These are phyloP conservation scores for Corvus cornix DNA, from an alignment of 2,113 vertebrate species.

Conservation along the genomic window DNA sequence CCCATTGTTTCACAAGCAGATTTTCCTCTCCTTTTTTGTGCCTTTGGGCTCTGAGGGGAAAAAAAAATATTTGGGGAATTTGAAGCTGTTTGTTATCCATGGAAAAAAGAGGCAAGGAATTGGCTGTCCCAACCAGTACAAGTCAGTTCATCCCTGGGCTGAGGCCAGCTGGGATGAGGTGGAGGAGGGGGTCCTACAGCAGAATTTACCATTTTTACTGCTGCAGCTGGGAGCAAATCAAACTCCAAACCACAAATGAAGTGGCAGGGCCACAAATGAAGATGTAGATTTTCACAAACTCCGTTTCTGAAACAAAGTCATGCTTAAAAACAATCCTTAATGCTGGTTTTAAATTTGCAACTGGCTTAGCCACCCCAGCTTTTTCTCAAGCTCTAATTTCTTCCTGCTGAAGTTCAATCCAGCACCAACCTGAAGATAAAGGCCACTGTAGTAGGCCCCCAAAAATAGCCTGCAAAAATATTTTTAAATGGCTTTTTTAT, in stretches of 20 bases:
- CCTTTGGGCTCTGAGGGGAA: not conserved
- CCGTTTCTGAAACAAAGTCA: not conserved
- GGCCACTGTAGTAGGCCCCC: not conserved
- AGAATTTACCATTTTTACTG: not conserved
- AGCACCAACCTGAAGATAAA: not conserved
- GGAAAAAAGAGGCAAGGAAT: not conserved
- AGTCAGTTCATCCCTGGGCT: not conserved
- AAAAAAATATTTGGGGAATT: not conserved
- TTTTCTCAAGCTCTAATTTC: not conserved
- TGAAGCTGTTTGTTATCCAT: not conserved
- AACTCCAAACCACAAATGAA: conserved; percentile 8
- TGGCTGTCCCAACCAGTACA: not conserved
- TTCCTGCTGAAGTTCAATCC: not conserved
- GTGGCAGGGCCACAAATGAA: not conserved
- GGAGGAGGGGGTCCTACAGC: not conserved
- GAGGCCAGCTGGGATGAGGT: not conserved
- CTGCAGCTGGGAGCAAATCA: not conserved
- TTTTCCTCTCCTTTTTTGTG: not conserved
- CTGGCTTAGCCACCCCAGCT: not conserved
- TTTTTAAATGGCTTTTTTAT: not conserved
- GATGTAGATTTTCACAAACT: not conserved
- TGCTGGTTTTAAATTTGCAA: not conserved
- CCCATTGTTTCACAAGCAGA: not conserved
- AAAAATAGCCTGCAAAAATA: not conserved
- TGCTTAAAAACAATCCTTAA: not conserved